Evolutionary conservation across 2,113 vertebrate genomes (phyloP).

Genomic region (Equus przewalskii): DNA sequence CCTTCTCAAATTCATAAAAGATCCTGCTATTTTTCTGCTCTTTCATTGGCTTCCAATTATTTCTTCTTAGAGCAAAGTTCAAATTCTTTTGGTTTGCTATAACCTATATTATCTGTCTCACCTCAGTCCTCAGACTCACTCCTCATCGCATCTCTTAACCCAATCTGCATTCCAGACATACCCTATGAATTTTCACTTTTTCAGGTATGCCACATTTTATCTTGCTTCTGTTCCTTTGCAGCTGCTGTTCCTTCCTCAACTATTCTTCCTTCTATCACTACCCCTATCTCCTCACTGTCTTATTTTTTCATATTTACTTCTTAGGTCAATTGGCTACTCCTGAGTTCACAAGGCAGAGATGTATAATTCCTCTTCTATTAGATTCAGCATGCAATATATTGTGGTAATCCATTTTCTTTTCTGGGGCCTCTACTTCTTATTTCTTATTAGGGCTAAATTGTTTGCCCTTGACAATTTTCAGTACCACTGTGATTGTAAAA

Average conservation of each 20-base stretch:
- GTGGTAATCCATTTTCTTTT: conserved; percentile 38
- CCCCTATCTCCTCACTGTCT: too few species aligned
- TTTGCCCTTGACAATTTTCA: conserved; percentile 59
- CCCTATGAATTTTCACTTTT: not conserved
- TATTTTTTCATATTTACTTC: not conserved
- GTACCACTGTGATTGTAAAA: not conserved
- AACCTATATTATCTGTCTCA: not conserved
- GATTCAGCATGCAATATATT: conserved; percentile 47
- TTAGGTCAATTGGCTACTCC: not conserved
- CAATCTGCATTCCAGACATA: not conserved
- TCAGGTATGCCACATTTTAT: not conserved
- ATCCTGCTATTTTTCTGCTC: not conserved
- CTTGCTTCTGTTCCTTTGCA: not conserved
- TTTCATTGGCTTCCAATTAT: not conserved
- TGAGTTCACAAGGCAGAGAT: not conserved
- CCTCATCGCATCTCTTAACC: not conserved
- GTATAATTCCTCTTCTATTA: not conserved
- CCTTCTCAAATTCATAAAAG: not conserved
- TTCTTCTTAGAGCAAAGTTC: not conserved
- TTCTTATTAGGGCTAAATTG: conserved; percentile 41
- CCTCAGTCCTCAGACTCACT: not conserved
- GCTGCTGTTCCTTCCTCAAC: not conserved
- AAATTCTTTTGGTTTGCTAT: not conserved
- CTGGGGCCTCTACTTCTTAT: not conserved
- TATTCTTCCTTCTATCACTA: not conserved